A percentile compares a stretch with the other conserved stretches of the same genome.
phyloP scores from a whole-genome alignment of 2,113 vertebrate species.

The Platysternon megacephalum region DNA sequence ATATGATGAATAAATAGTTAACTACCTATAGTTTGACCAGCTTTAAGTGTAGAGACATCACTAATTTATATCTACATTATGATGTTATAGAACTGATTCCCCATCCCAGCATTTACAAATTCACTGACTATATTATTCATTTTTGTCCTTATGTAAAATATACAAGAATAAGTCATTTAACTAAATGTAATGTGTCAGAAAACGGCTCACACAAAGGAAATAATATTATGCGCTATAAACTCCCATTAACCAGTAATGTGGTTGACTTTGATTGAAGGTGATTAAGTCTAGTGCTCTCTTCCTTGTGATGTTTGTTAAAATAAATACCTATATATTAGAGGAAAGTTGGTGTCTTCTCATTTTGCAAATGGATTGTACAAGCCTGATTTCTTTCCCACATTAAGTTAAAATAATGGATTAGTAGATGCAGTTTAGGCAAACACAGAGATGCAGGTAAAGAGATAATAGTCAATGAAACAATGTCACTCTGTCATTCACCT shows the following conservation, averaged over 20 bases:
- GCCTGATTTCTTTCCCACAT: conserved; percentile 68
- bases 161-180: conserved; percentile 78
- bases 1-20: background rate
- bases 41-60: background rate
- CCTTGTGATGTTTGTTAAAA: conserved; percentile 82
- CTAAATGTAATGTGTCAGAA: conserved; percentile 82
- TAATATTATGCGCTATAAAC: conserved; percentile 82
- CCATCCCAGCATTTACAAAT: conserved; percentile 59
- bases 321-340: conserved; percentile 76
- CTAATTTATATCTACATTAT: conserved; percentile 31
- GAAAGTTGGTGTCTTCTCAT: conserved; percentile 76
- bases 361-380: conserved; percentile 78
- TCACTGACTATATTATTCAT: conserved; percentile 72
- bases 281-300: conserved; percentile 82
- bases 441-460: conserved; percentile 71
- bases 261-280: conserved; percentile 84
- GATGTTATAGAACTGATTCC: conserved; percentile 68
- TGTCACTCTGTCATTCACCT: conserved; percentile 78
- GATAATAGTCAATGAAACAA: conserved; percentile 79
- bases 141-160: conserved; percentile 74
- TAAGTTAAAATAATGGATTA: conserved; percentile 71
- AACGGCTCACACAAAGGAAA: conserved; percentile 79
- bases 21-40: background rate
- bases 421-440: conserved; percentile 69
- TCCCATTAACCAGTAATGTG: conserved; percentile 82